These are phyloP conservation scores for Fulica atra DNA, from an alignment of 2,113 vertebrate species.

Conservation along the genomic window DNA sequence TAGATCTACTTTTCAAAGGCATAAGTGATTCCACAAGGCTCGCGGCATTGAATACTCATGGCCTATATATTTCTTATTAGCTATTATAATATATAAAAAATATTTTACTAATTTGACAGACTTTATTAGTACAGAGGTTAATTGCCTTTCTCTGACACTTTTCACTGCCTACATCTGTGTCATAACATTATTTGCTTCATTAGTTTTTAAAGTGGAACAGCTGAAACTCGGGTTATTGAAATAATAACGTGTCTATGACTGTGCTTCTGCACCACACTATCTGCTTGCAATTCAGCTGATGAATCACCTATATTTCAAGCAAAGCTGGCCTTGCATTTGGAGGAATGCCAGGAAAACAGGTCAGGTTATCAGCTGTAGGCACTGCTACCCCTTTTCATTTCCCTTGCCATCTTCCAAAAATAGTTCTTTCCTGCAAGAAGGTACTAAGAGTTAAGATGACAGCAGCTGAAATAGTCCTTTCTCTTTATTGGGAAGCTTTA, in stretches of 20 bases:
- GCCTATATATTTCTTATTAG: conserved; percentile 30
- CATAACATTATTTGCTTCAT: conserved; percentile 80
- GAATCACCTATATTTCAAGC: conserved; percentile 54
- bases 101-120: conserved; percentile 59
- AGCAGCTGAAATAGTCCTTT: conserved; percentile 22
- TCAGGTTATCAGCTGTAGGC: conserved; percentile 49
- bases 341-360: conserved; percentile 54
- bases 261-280: conserved; percentile 26
- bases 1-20: not conserved
- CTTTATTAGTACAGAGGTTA: conserved; percentile 71
- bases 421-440: conserved; percentile 18
- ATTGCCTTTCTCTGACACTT: conserved; percentile 75
- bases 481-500: conserved; percentile 3
- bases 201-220: conserved; percentile 76
- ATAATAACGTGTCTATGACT: not conserved
- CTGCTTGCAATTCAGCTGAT: conserved; percentile 49
- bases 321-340: conserved; percentile 44
- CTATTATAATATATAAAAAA: conserved; percentile 29
- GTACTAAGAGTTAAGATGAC: conserved; percentile 15
- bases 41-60: not conserved
- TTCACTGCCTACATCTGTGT: conserved; percentile 73
- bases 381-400: conserved; percentile 38
- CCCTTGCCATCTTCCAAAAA: conserved; percentile 17
- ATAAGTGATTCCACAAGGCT: not conserved
- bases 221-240: conserved; percentile 33